Evolutionary conservation across 2,113 vertebrate species (phyloP).

Genomic region (Oreochromis spilurus): DNA sequence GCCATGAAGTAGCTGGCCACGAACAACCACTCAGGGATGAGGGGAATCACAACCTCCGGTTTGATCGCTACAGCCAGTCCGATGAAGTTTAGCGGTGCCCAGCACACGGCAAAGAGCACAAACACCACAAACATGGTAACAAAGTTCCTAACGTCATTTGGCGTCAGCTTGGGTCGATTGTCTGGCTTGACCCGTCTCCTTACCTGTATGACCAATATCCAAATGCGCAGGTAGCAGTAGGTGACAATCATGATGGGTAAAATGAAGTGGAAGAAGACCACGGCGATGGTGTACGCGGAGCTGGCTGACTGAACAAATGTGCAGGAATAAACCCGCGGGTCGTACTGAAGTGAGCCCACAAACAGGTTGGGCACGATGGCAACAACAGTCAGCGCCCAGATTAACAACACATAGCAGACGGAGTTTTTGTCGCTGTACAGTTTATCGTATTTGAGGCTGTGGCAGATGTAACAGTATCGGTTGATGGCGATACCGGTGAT

Average conservation of each 20-base stretch:
- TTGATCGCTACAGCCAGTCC: constrained; percentile 88
- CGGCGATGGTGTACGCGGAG: constrained; percentile 86
- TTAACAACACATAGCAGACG: constrained; percentile 84
- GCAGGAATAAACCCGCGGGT: constrained; percentile 90
- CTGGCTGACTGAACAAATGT: constrained; percentile 91
- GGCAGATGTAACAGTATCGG: constrained; percentile 96
- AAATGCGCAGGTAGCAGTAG: constrained; percentile 96
- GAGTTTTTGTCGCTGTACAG: constrained; percentile 90
- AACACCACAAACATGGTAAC: constrained; percentile 97
- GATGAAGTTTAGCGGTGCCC: constrained; percentile 94
- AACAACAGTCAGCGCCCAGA: constrained; percentile 86
- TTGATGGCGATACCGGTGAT: constrained; percentile 96
- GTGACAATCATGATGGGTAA: constrained; percentile 88
- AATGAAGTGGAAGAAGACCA: constrained; percentile 96
- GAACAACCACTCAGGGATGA: constrained; percentile 94
- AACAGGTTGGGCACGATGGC: constrained; percentile 90
- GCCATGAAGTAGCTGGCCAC: constrained; percentile 97
- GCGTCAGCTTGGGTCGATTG: constrained; percentile 83
- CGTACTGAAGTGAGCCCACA: constrained; percentile 87
- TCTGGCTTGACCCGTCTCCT: constrained; percentile 85
- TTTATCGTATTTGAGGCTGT: constrained; percentile 90
- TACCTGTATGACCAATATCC: constrained; percentile 92
- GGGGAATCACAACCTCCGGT: constrained; percentile 76
- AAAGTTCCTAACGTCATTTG: constrained; percentile 91
- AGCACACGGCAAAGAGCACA: constrained; percentile 94